Evolutionary conservation across 2,888 invertebrate species (phyloP), one percentile per base, ranked within the genome.

Genomic region (Eugnorisma glareosa): DNA sequence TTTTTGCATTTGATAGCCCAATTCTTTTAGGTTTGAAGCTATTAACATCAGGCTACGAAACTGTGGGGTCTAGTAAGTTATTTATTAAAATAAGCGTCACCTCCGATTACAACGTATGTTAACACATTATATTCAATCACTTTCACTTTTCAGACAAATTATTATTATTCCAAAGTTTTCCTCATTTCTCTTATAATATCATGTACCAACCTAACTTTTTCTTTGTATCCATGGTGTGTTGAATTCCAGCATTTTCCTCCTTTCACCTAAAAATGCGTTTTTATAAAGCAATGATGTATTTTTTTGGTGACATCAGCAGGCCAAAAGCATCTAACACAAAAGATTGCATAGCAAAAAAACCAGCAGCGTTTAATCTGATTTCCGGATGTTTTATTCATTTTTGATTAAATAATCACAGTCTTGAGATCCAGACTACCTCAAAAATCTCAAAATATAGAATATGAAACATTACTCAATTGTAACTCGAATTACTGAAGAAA

Each of bases 161-260:
- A 13, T 10, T 15, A n/a, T 37, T 28, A 59, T 3, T 43, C 18
- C 21, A 43, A 10, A 11, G 18, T 21, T 82, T 75, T 79, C 59
- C 67, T 76, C 59, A 45, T 76, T 77, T 77, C 37, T 67, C 43
- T 82, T 31, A 31, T 1, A 37, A 37, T 5, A 2, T n/a, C 2
- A 37, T 18, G 5, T 40, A 37, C 13, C 63, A 1, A 24, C 5
- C 11, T 24, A 18, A 51, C 8, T 76, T 82, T 59, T 40, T 21
- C 24, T 8, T 13, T 37, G 21, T 45, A n/a, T 45, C 13, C 24
- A 51, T 51, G 18, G 45, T 10, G 15, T 61, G 13, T 37, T 51
- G 1, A n/a, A 76, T 31, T 79, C 4, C 15, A 24, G 10, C 1
- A 45, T 13, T 54, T 82, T 63, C 37, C 43, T 83, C 61, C 18